phyloP scores from a whole-genome alignment of 2,888 invertebrate species.

The Acrobasis suavella region DNA sequence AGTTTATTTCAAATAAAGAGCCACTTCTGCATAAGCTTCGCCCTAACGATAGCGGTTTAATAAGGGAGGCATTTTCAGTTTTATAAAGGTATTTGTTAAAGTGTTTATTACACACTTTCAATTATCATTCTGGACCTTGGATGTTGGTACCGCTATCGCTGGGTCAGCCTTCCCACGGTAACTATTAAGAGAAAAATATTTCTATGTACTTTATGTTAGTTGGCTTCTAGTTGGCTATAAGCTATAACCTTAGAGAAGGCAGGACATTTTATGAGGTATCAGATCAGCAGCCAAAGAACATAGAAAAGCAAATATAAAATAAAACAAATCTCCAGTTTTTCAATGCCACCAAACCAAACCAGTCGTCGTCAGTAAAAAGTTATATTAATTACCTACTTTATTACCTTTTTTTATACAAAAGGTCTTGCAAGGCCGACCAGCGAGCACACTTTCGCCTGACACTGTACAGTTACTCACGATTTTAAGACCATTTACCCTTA shows the following conservation, averaged over 20 bases:
- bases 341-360: not conserved
- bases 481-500: not conserved
- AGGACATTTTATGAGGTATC: no score
- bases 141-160: no score
- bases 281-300: not conserved
- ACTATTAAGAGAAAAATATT: not conserved
- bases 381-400: not conserved
- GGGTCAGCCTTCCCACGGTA: no score
- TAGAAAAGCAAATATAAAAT: not conserved
- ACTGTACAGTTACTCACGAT: not conserved
- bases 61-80: not conserved
- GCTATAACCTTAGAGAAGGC: no score
- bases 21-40: no score
- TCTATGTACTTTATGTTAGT: no score
- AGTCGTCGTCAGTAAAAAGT: not conserved
- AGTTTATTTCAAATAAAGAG: no score
- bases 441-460: not conserved
- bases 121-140: not conserved
- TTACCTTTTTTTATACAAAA: not conserved
- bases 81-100: not conserved
- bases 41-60: no score
- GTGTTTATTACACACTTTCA: not conserved
- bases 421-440: not conserved
- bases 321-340: not conserved
- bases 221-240: no score